Conservation (phyloP, 2,113 vertebrate genomes). For the Elanoides forficatus region DNA sequence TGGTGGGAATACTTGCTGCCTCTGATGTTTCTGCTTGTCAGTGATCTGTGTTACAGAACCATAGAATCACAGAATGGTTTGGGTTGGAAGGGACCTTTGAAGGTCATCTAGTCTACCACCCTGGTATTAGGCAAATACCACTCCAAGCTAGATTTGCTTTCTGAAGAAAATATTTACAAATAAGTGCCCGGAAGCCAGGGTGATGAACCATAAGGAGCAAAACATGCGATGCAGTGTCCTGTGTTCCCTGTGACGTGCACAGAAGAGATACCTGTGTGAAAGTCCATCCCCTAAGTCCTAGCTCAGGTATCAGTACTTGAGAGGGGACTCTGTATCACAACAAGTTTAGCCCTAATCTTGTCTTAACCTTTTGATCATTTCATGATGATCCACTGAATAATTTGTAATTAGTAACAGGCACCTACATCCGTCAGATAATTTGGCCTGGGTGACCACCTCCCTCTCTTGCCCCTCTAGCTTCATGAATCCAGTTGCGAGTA, state of each 20-base stretch:
- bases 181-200: background rate
- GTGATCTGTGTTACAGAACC: background rate
- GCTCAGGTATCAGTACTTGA: background rate
- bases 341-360: conserved; percentile 78
- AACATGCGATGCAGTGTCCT: background rate
- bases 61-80: background rate
- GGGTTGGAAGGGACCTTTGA: background rate
- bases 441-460: background rate
- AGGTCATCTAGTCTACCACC: too few species aligned
- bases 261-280: background rate
- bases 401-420: conserved; percentile 47
- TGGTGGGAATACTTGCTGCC: background rate
- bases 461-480: background rate
- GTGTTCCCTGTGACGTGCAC: background rate
- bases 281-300: background rate
- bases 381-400: conserved; percentile 27
- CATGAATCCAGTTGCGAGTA: background rate
- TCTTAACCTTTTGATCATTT: conserved; percentile 79
- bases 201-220: background rate
- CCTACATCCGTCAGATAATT: conserved; percentile 27
- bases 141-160: background rate
- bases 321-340: background rate
- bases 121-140: background rate
- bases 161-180: background rate
- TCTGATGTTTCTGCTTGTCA: background rate